phyloP scores from a whole-genome alignment of 2,888 invertebrate species.

The Ochlodes sylvanus region DNA sequence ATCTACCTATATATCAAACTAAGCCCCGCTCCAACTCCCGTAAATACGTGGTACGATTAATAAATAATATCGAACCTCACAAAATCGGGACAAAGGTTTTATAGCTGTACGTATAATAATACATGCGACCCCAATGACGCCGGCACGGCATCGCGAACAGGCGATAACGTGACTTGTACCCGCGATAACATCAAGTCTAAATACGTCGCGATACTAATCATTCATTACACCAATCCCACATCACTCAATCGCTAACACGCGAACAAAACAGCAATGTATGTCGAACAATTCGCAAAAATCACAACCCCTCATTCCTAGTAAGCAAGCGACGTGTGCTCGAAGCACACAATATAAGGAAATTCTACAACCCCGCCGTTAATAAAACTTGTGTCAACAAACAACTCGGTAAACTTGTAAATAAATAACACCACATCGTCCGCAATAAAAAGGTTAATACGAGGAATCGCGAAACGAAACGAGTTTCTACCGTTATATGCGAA shows the following conservation, averaged over 20 bases:
- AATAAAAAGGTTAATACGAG: conserved; percentile 47
- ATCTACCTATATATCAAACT: no score
- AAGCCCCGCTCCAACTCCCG: conserved; percentile 30
- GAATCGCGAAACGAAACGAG: conserved; percentile 69
- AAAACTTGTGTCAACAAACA: conserved; percentile 42
- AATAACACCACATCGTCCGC: conserved; percentile 50
- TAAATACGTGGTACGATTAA: conserved; percentile 49
- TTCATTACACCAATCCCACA: conserved; percentile 35
- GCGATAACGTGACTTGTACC: conserved; percentile 16
- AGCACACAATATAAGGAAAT: conserved; percentile 61
- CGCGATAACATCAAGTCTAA: conserved; percentile 32
- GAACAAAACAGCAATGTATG: conserved; percentile 48
- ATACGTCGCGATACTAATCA: conserved; percentile 19
- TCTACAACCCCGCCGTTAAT: conserved; percentile 41
- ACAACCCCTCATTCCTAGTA: background rate
- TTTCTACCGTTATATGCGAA: conserved; percentile 75
- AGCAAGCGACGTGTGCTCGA: conserved; percentile 52
- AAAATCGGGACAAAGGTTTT: conserved; percentile 69
- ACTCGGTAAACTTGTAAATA: conserved; percentile 68
- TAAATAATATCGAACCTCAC: conserved; percentile 62
- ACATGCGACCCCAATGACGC: conserved; percentile 64
- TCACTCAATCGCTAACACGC: background rate
- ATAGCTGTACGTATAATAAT: conserved; percentile 47
- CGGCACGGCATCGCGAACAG: conserved; percentile 45
- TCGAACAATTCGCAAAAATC: conserved; percentile 17